Evolutionary conservation across 2,797 vertebrate genomes (phyloP).

Genomic region (Ambastaia sidthimunki): DNA sequence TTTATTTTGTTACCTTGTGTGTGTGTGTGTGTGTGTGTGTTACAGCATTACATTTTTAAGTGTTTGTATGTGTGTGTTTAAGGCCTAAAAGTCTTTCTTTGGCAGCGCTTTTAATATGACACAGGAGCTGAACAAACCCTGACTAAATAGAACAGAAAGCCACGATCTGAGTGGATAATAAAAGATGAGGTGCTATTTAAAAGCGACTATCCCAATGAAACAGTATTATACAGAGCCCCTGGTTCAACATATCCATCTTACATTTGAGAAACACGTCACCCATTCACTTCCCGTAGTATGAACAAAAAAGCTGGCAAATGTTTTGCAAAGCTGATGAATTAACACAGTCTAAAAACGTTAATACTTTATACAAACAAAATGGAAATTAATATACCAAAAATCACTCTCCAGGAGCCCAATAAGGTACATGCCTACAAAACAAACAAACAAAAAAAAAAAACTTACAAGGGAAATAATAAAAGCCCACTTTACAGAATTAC

Average conservation of each 20-base stretch:
- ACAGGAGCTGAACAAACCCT: slow-evolving; percentile 71
- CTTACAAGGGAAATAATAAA: slow-evolving; percentile 67
- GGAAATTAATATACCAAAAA: slow-evolving; percentile 10
- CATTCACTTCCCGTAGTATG: background rate
- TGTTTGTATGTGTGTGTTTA: slow-evolving; percentile 41
- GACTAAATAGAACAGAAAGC: slow-evolving; percentile 59
- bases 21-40: no score
- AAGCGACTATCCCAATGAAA: background rate
- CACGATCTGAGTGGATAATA: slow-evolving; percentile 17
- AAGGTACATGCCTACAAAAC: slow-evolving; percentile 61
- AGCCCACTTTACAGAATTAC: slow-evolving; percentile 84
- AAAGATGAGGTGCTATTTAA: slow-evolving; percentile 10
- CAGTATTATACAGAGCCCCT: slow-evolving; percentile 15
- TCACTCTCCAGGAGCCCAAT: slow-evolving; percentile 82
- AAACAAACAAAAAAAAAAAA: slow-evolving; percentile 64
- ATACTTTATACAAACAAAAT: slow-evolving; percentile 63
- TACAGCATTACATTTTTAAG: slow-evolving; percentile 46
- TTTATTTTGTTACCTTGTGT: slow-evolving; percentile 17
- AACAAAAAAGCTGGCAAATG: background rate
- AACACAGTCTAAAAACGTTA: slow-evolving; percentile 48
- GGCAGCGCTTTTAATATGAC: slow-evolving; percentile 71
- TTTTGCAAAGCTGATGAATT: slow-evolving; percentile 27
- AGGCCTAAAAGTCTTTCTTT: slow-evolving; percentile 74
- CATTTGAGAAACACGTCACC: background rate
- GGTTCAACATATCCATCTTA: slow-evolving; percentile 15